Evolutionary conservation across 2,797 vertebrate species (phyloP), one percentile per base, ranked within the genome.

Genomic region (Malurus splendens): DNA sequence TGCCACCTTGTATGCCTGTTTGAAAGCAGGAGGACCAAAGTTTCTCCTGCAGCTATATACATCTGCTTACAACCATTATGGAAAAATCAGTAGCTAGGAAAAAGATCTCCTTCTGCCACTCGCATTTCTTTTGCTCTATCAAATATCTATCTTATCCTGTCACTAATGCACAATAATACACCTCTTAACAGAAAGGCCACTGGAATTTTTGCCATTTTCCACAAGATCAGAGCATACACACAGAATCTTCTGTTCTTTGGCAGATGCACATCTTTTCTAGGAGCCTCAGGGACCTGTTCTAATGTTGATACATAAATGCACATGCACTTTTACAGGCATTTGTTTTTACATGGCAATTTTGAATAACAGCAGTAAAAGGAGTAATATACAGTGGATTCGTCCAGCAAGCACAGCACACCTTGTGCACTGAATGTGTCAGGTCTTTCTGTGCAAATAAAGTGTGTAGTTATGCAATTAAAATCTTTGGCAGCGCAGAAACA

Each of bases 391-490:
- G 38, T 14, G 71, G 19, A 18, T 15, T 80, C 9, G 7, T 55
- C 76, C 75, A 84, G 38, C 55, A 74, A 80, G 25, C 67, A 64
- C 24, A 76, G 51, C 30, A 84, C 39, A 84, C 44, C 79, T 60
- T 38, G n/a, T 52, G n/a, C 64, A 64, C 45, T 59, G 67, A 73
- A 56, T 14, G 28, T 20, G 47, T 32, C 39, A 7, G 67, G 19
- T 13, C 0, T 3, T 55, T 86, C 42, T 25, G 57, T 52, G 47
- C 68, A 82, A 88, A 79, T 13, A 28, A 10, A 18, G 8, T 10
- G 9, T 39, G 33, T 10, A 67, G 80, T 12, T 70, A 62, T 59
- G 28, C 51, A 71, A 19, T 54, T 74, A 67, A 82, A 82, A 52
- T 30, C 54, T 48, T 62, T 2, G 77, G 42, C 30, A 42, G 54